A percentile compares a stretch with the other conserved stretches of the same genome.
Conservation (phyloP, 2,797 vertebrate genomes). For the Rhodeus uyekii region DNA sequence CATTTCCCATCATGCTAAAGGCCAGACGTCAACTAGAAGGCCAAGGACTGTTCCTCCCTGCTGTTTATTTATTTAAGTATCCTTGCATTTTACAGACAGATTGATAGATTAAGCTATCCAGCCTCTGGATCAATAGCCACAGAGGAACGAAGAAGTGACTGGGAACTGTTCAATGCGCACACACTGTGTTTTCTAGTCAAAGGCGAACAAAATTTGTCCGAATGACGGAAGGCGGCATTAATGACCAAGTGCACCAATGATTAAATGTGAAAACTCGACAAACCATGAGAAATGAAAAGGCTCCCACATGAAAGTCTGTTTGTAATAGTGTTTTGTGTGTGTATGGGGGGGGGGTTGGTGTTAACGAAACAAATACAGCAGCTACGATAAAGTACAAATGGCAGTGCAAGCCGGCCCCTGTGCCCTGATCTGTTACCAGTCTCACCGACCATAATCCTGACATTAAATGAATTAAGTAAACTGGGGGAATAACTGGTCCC, state of each 20-base stretch:
- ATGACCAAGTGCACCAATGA: slow-evolving; percentile 18
- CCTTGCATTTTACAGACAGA: slow-evolving; percentile 51
- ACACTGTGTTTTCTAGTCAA: slow-evolving; percentile 43
- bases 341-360: neutral
- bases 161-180: slow-evolving; percentile 53
- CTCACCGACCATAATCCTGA: slow-evolving; percentile 20
- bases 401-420: slow-evolving; percentile 21
- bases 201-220: slow-evolving; percentile 41
- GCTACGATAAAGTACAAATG: slow-evolving; percentile 37
- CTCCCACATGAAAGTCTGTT: slow-evolving; percentile 20
- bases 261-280: slow-evolving; percentile 49
- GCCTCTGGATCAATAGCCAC: slow-evolving; percentile 53
- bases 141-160: slow-evolving; percentile 34
- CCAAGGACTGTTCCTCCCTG: slow-evolving; percentile 43
- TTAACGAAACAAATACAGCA: slow-evolving; percentile 46
- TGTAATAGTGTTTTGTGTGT: slow-evolving; percentile 12
- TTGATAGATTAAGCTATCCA: slow-evolving; percentile 66
- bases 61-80: slow-evolving; percentile 62
- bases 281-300: slow-evolving; percentile 53
- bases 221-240: slow-evolving; percentile 40
- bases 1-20: slow-evolving; percentile 58
- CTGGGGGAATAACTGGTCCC: slow-evolving; percentile 30
- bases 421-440: slow-evolving; percentile 51
- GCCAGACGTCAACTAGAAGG: slow-evolving; percentile 54
- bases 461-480: slow-evolving; percentile 12